These are phyloP conservation scores for Ptychadena robeensis DNA, from an alignment of 2,797 vertebrate species.

Conservation along the genomic window DNA sequence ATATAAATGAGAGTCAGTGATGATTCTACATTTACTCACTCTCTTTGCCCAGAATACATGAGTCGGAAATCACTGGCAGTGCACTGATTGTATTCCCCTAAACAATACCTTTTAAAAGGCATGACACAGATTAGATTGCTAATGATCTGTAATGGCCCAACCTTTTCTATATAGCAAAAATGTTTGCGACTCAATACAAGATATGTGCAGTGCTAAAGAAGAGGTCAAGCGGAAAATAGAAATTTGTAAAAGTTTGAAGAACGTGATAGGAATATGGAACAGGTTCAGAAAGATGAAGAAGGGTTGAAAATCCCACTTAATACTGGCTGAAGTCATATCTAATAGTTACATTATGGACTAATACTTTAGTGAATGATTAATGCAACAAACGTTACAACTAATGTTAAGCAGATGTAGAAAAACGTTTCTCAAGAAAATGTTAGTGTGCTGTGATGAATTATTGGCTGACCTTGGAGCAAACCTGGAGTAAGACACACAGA, in stretches of 20 bases:
- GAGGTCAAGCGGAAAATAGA: not conserved
- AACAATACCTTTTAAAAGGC: constrained; percentile 12
- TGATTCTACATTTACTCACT: constrained; percentile 28
- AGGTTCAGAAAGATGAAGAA: not conserved
- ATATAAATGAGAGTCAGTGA: not conserved
- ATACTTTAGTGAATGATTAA: constrained; percentile 14
- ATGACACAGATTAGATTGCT: constrained; percentile 14
- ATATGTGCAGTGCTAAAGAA: not conserved
- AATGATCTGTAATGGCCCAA: not conserved
- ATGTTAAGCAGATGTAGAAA: constrained; percentile 2
- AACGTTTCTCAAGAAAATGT: not conserved
- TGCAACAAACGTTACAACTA: not conserved
- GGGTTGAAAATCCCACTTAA: not conserved
- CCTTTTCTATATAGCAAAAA: constrained; percentile 11
- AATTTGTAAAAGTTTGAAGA: constrained; percentile 1
- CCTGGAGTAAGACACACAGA: not conserved
- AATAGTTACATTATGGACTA: not conserved
- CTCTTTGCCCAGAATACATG: constrained; percentile 21
- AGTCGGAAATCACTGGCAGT: constrained; percentile 30
- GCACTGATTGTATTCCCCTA: not conserved
- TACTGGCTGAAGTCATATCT: constrained; percentile 4
- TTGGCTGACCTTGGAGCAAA: not conserved
- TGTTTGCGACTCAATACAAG: not conserved
- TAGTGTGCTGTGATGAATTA: not conserved
- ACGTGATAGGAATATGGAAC: not conserved